Base-by-base conservation (phyloP, 92 coral and sea anemone species). In the Palythoa caribaeorum region DNA sequence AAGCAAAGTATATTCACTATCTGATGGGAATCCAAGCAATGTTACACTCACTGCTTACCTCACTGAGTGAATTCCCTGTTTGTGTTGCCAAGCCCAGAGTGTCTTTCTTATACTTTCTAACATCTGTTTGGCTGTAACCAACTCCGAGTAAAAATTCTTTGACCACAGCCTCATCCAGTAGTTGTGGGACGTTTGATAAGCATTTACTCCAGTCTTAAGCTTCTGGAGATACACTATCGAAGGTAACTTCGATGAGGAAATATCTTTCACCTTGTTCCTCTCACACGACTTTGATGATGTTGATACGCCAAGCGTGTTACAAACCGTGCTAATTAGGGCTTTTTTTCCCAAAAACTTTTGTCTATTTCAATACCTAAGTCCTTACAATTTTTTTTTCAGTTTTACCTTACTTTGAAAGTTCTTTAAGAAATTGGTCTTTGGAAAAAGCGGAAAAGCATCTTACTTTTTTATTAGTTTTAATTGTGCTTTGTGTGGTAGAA, bases 61-160 rank as follows among this genome's bases (percentile, higher is more conserved):
- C 1, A 84, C 71, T 71, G 88, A 89, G 78, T 89, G 88, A 85
- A 83, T 73, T 53, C 87, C 87, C 44, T 59, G 81, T 76, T 73
- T 88, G 90, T 80, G 88, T 74, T 88, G 87, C 77, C 91, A 88
- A 10, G 88, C 87, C 71, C 87, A 72, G 74, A 88, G 91, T 53
- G 91, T 69, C n/a, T n/a, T n/a, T n/a, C n/a, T 72, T 80, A 73
- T 88, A 68, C 38, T 68, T 68, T 36, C 38, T 68, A 19, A 68
- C 73, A n/a, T 19, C 73, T 9, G 44, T 16, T 59, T 80, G 77
- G 83, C 92, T 84, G n/a, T 62, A 83, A 38, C 92, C 92, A 83
- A 47, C 83, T n/a, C 85, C 92, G 51, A 84, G 71, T 88, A 83
- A 84, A 78, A 84, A 76, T 76, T 70, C 60, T 73, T 89, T 89